phyloP scores from a whole-genome alignment of 1,140 invertebrate species.

The Pogonomyrmex barbatus region DNA sequence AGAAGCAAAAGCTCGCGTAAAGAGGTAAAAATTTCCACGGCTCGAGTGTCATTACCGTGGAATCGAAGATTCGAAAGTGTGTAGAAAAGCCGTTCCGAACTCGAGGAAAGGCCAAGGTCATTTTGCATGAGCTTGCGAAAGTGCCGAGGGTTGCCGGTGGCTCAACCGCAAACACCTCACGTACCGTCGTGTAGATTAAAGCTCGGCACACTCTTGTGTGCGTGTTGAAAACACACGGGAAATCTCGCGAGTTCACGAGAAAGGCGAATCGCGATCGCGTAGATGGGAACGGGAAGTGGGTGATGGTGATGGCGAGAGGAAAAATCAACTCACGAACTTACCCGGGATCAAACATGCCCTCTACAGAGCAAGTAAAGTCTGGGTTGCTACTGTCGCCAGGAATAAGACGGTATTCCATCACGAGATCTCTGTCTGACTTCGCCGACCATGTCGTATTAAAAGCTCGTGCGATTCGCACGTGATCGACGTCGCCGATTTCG shows the following conservation, averaged over 20 bases:
- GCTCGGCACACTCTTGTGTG: slow-evolving; percentile 55
- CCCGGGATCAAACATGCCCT: slow-evolving; percentile 73
- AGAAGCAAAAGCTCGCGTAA: neutral
- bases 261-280: slow-evolving; percentile 23
- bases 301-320: slow-evolving; percentile 34
- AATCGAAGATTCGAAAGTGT: slow-evolving; percentile 45
- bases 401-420: slow-evolving; percentile 71
- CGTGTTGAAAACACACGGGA: slow-evolving; percentile 78
- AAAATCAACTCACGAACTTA: slow-evolving; percentile 69
- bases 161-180: slow-evolving; percentile 80
- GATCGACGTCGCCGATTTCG: slow-evolving; percentile 25
- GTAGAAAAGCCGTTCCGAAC: neutral
- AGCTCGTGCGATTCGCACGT: slow-evolving; percentile 55
- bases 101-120: slow-evolving; percentile 25
- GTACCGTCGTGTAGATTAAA: slow-evolving; percentile 81
- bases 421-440: slow-evolving; percentile 57
- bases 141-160: slow-evolving; percentile 20
- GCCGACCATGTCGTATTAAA: slow-evolving; percentile 69
- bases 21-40: slow-evolving; percentile 5
- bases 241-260: slow-evolving; percentile 75
- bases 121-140: slow-evolving; percentile 67
- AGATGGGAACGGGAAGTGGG: neutral
- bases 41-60: neutral
- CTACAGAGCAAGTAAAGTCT: slow-evolving; percentile 56
- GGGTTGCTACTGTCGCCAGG: slow-evolving; percentile 46